phyloP scores from a whole-genome alignment of 2,888 invertebrate genomes.

The Chymomyza fuscimana region DNA sequence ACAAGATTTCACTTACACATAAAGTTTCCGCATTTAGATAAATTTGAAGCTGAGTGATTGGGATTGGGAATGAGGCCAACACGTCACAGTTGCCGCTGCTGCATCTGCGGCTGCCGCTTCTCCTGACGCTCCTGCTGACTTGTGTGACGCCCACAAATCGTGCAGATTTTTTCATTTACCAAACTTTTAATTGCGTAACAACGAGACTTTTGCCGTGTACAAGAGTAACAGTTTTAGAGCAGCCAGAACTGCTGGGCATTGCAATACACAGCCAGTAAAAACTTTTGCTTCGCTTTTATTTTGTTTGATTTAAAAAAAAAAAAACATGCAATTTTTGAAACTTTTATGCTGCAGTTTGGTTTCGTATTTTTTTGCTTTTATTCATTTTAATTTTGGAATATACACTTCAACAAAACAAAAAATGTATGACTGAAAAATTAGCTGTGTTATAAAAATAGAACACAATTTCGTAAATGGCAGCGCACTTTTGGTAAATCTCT shows the following conservation, averaged over 20 bases:
- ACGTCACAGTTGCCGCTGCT: conserved; percentile 37
- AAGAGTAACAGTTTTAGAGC: neutral
- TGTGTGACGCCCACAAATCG: conserved; percentile 30
- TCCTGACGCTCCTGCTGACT: conserved; percentile 32
- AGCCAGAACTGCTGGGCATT: conserved; percentile 4
- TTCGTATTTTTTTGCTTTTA: conserved; percentile 21
- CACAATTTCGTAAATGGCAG: conserved; percentile 67
- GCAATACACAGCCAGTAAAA: neutral
- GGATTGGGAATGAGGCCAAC: conserved; percentile 52
- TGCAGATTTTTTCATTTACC: conserved; percentile 56
- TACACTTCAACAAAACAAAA: conserved; percentile 50
- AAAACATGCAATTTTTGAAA: conserved; percentile 14
- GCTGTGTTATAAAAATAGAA: conserved; percentile 78
- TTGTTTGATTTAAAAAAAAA: conserved; percentile 5
- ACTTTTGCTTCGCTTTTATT: neutral
- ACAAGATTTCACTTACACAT: conserved; percentile 56
- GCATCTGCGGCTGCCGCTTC: conserved; percentile 45
- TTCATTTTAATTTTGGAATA: conserved; percentile 56
- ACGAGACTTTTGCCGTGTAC: conserved; percentile 20
- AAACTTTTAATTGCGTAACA: conserved; percentile 60
- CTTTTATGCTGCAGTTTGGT: conserved; percentile 15
- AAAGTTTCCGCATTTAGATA: conserved; percentile 67
- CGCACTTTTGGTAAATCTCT: conserved; percentile 50
- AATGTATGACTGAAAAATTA: conserved; percentile 64
- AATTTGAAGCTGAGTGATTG: conserved; percentile 63